Evolutionary conservation across 2,888 invertebrate species (phyloP), one percentile per base, ranked within the genome.

Genomic region (Cheilosia pagana): DNA sequence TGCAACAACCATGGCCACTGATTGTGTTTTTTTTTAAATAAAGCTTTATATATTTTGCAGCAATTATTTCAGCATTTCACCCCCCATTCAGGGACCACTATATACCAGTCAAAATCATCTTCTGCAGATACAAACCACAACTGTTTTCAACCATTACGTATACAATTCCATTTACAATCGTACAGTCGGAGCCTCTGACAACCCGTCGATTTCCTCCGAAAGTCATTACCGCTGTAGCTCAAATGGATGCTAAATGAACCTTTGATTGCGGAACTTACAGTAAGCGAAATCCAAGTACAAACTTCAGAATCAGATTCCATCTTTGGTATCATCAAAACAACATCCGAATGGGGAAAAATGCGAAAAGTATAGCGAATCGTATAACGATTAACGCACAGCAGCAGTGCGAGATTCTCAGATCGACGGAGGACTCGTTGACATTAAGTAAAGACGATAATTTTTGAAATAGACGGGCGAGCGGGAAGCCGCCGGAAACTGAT

Each of bases 371-470:
- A 65, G 31, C 75, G 75, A 76, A 76, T 76, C 59, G 67, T 76
- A 67, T 76, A 76, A 59, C 75, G 75, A 76, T 76, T 76, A 76
- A 59, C 75, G 67, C 67, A 59, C 67, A 14, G 21, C 62, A 16
- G 41, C 16, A 31, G 23, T 41, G 59, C 16, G 25, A 41, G 39
- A 28, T 25, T 16, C 12, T 12, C 60, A 48, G 39, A 55, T 52
- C 39, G 16, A 10, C 23, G 52, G 14, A 63, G 53, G 53, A 45
- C 21, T 62, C 62, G n/a, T 23, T 41, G 53, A 28, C 39, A 14
- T 8, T 52, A 41, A 53, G 71, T 39, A 39, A 28, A 50, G 59
- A 59, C 53, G 71, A 72, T 72, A 60, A 60, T 41, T 48, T 50
- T 50, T 50, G 19, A 23, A 57, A 28, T 19, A 14, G 31, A 55